These are phyloP conservation scores for Linepithema humile DNA, from an alignment of 1,140 invertebrate species.

Conservation along the genomic window DNA sequence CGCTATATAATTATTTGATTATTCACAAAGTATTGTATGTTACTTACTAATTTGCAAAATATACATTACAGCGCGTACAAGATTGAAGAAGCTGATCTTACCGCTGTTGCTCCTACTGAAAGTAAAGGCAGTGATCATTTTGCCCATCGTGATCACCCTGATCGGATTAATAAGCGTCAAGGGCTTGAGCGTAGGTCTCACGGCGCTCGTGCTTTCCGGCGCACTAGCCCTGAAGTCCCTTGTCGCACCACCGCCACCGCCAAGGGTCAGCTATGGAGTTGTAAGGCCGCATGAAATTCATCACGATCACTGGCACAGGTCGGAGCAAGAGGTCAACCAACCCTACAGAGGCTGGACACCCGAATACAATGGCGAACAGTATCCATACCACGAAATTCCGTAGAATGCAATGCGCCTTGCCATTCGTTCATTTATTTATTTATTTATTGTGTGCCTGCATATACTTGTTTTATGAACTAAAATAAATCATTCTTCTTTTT, in stretches of 20 bases:
- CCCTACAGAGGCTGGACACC: slow-evolving; percentile 80
- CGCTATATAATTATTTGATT: background rate
- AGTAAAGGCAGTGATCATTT: slow-evolving; percentile 86
- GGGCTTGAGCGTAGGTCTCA: slow-evolving; percentile 87
- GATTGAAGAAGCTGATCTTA: slow-evolving; percentile 86
- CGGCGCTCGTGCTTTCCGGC: slow-evolving; percentile 86
- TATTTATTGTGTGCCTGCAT: slow-evolving; percentile 61
- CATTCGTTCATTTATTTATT: slow-evolving; percentile 69
- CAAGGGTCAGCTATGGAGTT: slow-evolving; percentile 83
- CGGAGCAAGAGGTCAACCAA: slow-evolving; percentile 79
- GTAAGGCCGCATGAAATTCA: slow-evolving; percentile 82
- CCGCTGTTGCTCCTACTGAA: slow-evolving; percentile 87
- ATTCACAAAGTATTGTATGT: background rate
- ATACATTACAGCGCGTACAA: slow-evolving; percentile 86
- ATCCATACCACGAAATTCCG: slow-evolving; percentile 79
- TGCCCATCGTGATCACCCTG: slow-evolving; percentile 87
- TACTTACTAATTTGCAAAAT: too few species aligned
- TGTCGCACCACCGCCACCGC: slow-evolving; percentile 78
- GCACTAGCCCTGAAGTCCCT: slow-evolving; percentile 84
- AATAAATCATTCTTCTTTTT: slow-evolving; percentile 33
- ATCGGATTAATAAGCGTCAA: slow-evolving; percentile 88
- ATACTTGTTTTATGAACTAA: slow-evolving; percentile 7
- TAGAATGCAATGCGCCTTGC: slow-evolving; percentile 51
- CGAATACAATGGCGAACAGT: slow-evolving; percentile 77
- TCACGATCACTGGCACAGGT: slow-evolving; percentile 84